Conservation (phyloP, 1,140 invertebrate species). For the Cylas formicarius region DNA sequence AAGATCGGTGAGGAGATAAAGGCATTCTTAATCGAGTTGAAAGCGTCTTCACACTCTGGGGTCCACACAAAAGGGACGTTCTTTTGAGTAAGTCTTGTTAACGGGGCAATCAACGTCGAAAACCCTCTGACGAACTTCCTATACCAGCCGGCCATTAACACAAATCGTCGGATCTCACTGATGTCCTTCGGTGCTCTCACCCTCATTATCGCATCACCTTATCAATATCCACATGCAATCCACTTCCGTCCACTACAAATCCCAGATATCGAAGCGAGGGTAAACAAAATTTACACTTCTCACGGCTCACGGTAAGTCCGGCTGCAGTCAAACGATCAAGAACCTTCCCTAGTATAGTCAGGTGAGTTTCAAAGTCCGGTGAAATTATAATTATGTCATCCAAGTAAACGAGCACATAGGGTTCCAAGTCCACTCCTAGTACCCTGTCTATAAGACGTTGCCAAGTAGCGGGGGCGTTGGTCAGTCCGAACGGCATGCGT, state of each 20-base stretch:
- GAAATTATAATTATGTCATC: conserved; percentile 39
- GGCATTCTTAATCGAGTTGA: conserved; percentile 23
- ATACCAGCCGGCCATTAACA: conserved; percentile 17
- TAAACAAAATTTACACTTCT: conserved; percentile 12
- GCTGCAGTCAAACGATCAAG: conserved; percentile 14
- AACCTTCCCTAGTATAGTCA: conserved; percentile 15
- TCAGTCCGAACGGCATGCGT: too few species aligned
- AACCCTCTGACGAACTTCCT: conserved; percentile 11
- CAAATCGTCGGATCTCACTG: conserved; percentile 14
- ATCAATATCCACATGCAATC: conserved; percentile 2
- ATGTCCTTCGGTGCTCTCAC: conserved; percentile 27
- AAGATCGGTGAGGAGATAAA: conserved; percentile 24
- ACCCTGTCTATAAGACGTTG: conserved; percentile 30
- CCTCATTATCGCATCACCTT: conserved; percentile 31
- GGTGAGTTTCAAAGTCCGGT: conserved; percentile 28
- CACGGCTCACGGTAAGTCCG: conserved; percentile 12
- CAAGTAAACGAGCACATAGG: conserved; percentile 27
- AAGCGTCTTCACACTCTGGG: conserved; percentile 17
- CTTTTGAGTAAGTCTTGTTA: conserved; percentile 29
- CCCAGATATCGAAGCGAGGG: conserved; percentile 4
- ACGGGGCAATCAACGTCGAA: conserved; percentile 5
- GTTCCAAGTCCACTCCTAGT: conserved; percentile 25
- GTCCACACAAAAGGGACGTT: conserved; percentile 15
- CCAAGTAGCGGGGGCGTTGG: conserved; percentile 18
- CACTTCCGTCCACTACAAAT: background rate